Conservation (phyloP, 2,888 invertebrate species). For the Exocentrus adspersus region DNA sequence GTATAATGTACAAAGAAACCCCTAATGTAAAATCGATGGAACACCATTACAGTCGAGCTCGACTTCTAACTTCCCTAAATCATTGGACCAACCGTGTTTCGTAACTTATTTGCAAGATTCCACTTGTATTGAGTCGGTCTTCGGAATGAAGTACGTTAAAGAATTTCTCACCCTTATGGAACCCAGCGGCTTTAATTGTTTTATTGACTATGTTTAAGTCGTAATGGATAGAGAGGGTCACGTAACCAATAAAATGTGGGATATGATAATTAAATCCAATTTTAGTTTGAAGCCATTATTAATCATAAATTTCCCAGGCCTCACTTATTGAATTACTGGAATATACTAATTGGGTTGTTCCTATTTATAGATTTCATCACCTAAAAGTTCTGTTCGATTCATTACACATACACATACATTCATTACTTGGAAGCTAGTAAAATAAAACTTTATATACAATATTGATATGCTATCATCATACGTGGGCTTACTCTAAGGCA, state of each 20-base stretch:
- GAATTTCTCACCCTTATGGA: conserved; percentile 17
- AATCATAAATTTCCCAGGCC: not conserved
- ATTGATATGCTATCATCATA: too few species aligned
- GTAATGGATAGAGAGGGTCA: not conserved
- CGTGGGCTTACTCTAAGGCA: too few species aligned
- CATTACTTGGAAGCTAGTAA: too few species aligned
- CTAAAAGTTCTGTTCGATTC: too few species aligned
- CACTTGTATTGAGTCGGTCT: conserved; percentile 39
- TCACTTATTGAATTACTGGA: not conserved
- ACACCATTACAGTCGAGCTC: conserved; percentile 63
- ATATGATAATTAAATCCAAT: conserved; percentile 13
- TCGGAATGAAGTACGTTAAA: conserved; percentile 20
- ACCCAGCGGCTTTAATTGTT: conserved; percentile 10
- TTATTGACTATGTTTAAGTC: conserved; percentile 6
- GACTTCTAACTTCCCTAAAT: conserved; percentile 61
- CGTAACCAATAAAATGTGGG: conserved; percentile 15
- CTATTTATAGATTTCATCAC: not conserved
- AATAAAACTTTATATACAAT: too few species aligned
- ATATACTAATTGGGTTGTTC: not conserved
- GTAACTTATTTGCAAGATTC: conserved; percentile 53
- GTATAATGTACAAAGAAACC: conserved; percentile 66
- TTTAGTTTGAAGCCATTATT: conserved; percentile 1
- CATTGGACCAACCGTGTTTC: conserved; percentile 55
- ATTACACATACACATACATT: too few species aligned
- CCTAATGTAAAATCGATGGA: conserved; percentile 66